Evolutionary conservation across 2,797 vertebrate genomes (phyloP).

Genomic region (Tokudaia muenninki): DNA sequence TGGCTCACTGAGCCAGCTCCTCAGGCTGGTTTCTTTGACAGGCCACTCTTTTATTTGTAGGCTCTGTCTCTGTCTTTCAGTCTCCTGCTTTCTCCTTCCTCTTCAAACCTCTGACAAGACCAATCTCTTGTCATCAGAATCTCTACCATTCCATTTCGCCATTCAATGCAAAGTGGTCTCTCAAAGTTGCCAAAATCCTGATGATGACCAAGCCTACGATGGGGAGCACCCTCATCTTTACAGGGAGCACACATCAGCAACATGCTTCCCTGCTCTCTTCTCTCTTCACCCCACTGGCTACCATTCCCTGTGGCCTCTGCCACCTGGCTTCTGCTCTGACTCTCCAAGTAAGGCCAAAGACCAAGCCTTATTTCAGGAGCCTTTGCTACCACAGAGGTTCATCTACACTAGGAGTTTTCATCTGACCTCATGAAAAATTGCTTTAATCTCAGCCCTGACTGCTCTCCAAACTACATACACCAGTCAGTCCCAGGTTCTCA

Average conservation of each 20-base stretch:
- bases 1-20: background rate
- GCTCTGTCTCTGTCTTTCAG: background rate
- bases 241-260: rapidly evolving
- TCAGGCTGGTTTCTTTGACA: background rate
- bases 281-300: background rate
- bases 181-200: background rate
- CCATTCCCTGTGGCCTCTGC: background rate
- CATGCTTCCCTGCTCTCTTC: background rate
- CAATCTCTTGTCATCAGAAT: background rate
- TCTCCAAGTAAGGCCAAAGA: background rate
- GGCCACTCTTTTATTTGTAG: background rate
- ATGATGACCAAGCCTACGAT: background rate
- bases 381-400: background rate
- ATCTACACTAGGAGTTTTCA: background rate
- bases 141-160: background rate
- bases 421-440: background rate
- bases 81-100: background rate
- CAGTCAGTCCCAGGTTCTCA: background rate
- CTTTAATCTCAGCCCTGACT: background rate
- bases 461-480: background rate
- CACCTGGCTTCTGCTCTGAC: background rate
- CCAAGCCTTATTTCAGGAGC: background rate
- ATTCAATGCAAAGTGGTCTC: background rate
- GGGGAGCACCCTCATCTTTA: background rate
- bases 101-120: background rate